These are phyloP conservation scores for Palythoa grandis DNA, from an alignment of 92 coral and sea anemone genomes.

Conservation along the genomic window DNA sequence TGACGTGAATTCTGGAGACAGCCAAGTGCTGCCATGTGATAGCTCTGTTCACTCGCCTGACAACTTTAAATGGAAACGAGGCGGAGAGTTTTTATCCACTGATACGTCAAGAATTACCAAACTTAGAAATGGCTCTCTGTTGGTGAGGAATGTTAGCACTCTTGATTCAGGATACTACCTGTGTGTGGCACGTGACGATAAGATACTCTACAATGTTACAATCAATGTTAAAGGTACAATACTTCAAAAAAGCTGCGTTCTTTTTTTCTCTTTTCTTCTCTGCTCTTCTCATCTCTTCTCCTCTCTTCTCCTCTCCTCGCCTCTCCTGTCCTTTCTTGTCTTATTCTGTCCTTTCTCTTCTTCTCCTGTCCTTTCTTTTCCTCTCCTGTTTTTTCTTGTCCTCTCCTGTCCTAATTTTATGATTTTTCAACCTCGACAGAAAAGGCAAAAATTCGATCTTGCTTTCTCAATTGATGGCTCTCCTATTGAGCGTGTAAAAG, in stretches of 20 bases:
- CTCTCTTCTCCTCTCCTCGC: no score
- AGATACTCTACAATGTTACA: slow-evolving; percentile 27
- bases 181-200: slow-evolving; percentile 14
- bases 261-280: neutral
- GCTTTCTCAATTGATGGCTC: no score
- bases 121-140: slow-evolving; percentile 26
- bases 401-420: no score
- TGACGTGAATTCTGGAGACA: slow-evolving; percentile 10
- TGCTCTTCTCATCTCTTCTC: no score
- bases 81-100: neutral
- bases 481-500: no score
- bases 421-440: no score
- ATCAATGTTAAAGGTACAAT: slow-evolving; percentile 33
- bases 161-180: slow-evolving; percentile 35
- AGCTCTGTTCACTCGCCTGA: neutral
- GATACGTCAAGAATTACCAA: neutral
- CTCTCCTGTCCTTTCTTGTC: no score
- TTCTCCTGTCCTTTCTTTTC: no score
- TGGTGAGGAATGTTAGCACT: slow-evolving; percentile 31
- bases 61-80: slow-evolving; percentile 24
- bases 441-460: no score
- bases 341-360: no score
- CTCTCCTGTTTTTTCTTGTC: no score
- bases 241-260: neutral
- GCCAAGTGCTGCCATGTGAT: slow-evolving; percentile 16